Conservation (phyloP, 2,113 vertebrate genomes). For the Verasper variegatus region DNA sequence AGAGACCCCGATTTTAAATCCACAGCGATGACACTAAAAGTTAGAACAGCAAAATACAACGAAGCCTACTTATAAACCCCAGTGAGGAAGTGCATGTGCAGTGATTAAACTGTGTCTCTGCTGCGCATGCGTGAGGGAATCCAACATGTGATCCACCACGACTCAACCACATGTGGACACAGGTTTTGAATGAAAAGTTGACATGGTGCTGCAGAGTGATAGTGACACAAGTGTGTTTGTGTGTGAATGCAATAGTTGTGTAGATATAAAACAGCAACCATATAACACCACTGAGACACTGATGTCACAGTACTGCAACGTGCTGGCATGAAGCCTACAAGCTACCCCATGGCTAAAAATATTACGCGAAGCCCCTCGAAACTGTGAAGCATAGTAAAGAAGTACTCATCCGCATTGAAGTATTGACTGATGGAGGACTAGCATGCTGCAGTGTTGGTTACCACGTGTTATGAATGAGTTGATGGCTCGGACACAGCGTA, state of each 20-base stretch:
- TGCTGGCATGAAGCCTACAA: constrained; percentile 18
- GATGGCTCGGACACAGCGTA: not conserved
- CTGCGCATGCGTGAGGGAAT: constrained; percentile 53
- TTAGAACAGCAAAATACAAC: not conserved
- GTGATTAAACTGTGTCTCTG: fast-evolving
- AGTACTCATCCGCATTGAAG: not conserved
- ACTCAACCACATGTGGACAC: constrained; percentile 52
- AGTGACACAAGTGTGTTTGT: no score
- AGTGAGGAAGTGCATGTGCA: not conserved
- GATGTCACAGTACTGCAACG: constrained; percentile 45
- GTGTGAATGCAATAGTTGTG: not conserved
- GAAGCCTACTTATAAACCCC: not conserved
- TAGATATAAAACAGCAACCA: not conserved
- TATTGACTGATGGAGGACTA: no score
- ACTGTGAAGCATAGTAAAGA: no score
- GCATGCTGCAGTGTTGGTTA: not conserved
- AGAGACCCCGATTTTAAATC: not conserved
- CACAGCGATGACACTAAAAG: not conserved
- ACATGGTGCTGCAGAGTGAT: not conserved
- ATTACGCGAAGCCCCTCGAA: no score
- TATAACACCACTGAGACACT: not conserved
- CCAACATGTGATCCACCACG: constrained; percentile 56
- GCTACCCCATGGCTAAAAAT: not conserved
- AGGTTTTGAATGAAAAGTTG: constrained; percentile 30
- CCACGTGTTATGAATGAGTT: constrained; percentile 58